Base-by-base conservation (phyloP, 2,888 invertebrate species). In the Hemicrepidius hirtus region DNA sequence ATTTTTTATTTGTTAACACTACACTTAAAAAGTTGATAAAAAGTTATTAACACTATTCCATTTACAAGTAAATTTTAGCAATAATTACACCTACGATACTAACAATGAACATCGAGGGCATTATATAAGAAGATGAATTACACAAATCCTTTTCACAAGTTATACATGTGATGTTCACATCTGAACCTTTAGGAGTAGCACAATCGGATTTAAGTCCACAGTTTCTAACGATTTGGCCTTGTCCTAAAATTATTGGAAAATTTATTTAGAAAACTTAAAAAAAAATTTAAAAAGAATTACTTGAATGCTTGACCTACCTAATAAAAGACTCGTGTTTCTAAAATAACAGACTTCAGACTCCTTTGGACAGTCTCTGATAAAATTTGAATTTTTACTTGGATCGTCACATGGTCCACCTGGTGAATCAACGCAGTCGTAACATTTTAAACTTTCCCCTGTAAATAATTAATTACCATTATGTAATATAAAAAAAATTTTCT, bases 371-470 rank as follows among this genome's bases (percentile, higher is more conserved):
- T 21, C 24, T 3, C 1, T 21, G 3, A 50, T 50, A n/a, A 21
- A 50, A 13, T n/a, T 12, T 12, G 50, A 24, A 28, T 1, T 10
- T 28, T 50, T 50, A 6, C 18, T 21, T 1, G 50, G 50, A n/a
- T 24, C 6, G 21, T 50, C 50, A 6, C 50, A 50, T 0, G 21
- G 24, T 5, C 10, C 50, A 1, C 50, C 50, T 12, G 21, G 10
- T 0, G 1, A 1, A 4, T 4, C 21, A 3, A 50, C 50, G 12
- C 50, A 50, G n/a, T n/a, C 18, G 12, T 50, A 50, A 24, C 50
- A 50, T 50, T 50, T 50, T 6, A 50, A 9, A n/a, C 24, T 24
- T 12, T 50, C 21, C 3, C 50, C 50, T 50, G 24, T 24, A 50
- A 44, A 44, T 1, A 44, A 44, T 1, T 32, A 5, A 32, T 32